Conservation (phyloP, 2,888 invertebrate genomes). For the Tachina grossa region DNA sequence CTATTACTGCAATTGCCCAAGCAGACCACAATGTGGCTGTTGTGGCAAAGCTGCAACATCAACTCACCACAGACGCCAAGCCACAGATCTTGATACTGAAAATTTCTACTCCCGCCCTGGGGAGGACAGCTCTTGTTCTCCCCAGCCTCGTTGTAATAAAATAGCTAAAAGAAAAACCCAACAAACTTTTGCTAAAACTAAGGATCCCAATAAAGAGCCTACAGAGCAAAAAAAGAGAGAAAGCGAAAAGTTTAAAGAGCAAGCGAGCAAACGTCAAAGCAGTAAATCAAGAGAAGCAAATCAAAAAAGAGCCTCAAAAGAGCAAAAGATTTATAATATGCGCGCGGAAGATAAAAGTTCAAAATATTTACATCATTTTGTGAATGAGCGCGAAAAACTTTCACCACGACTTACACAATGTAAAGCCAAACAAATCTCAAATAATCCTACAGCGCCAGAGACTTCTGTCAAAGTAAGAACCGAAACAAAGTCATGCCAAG, state of each 20-base stretch:
- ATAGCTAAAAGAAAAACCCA: background rate
- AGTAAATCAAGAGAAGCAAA: background rate
- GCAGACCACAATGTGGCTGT: no score
- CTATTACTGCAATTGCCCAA: slow-evolving; percentile 51
- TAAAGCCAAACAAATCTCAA: background rate
- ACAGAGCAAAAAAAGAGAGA: slow-evolving; percentile 13
- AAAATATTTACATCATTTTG: slow-evolving; percentile 25
- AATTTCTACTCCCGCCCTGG: slow-evolving; percentile 44
- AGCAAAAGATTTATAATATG: background rate
- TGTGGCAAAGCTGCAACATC: background rate
- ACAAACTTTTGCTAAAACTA: slow-evolving; percentile 7
- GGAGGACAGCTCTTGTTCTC: background rate
- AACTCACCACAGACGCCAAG: slow-evolving; percentile 32
- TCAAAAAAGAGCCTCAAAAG: background rate
- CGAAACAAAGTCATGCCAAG: slow-evolving; percentile 58
- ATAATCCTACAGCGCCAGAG: background rate
- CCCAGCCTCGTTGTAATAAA: background rate
- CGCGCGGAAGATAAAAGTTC: background rate
- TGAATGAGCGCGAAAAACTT: slow-evolving; percentile 16
- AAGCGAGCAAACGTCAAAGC: background rate
- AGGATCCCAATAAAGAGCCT: background rate
- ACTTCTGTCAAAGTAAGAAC: slow-evolving; percentile 36
- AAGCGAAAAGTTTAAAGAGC: slow-evolving; percentile 15
- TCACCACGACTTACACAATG: background rate
- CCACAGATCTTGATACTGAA: slow-evolving; percentile 67